These are phyloP conservation scores for Laticauda laticaudata DNA, from an alignment of 2,113 vertebrate species.

Conservation along the genomic window DNA sequence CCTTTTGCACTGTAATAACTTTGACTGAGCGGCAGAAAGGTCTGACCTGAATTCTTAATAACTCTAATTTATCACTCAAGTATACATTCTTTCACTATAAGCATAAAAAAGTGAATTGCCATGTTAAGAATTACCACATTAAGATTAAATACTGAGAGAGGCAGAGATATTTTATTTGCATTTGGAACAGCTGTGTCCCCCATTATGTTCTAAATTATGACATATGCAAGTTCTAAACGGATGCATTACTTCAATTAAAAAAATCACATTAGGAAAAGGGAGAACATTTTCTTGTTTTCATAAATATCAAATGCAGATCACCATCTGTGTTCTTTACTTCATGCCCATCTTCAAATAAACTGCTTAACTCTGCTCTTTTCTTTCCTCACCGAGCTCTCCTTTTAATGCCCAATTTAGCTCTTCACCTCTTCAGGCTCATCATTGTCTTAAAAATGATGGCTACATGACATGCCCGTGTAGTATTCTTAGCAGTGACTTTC, in stretches of 20 bases:
- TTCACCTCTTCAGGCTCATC: neutral
- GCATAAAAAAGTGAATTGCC: neutral
- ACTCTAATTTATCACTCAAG: neutral
- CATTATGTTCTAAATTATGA: neutral
- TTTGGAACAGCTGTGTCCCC: neutral
- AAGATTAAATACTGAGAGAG: neutral
- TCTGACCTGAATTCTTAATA: neutral
- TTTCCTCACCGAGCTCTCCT: neutral
- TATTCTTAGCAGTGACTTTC: neutral
- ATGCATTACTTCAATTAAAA: neutral
- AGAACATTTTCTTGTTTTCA: neutral
- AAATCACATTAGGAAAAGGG: neutral
- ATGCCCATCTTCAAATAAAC: neutral
- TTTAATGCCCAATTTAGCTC: neutral
- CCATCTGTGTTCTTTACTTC: neutral
- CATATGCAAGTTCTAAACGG: neutral
- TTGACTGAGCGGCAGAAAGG: neutral
- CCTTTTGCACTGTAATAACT: neutral
- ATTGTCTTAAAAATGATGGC: neutral
- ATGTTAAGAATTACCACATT: neutral
- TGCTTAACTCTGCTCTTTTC: neutral
- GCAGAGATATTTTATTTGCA: neutral
- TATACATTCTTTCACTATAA: neutral
- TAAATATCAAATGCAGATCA: neutral
- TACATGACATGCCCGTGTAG: neutral